Base-by-base conservation (phyloP, 2,888 invertebrate species). In the Amaurobius ferox region DNA sequence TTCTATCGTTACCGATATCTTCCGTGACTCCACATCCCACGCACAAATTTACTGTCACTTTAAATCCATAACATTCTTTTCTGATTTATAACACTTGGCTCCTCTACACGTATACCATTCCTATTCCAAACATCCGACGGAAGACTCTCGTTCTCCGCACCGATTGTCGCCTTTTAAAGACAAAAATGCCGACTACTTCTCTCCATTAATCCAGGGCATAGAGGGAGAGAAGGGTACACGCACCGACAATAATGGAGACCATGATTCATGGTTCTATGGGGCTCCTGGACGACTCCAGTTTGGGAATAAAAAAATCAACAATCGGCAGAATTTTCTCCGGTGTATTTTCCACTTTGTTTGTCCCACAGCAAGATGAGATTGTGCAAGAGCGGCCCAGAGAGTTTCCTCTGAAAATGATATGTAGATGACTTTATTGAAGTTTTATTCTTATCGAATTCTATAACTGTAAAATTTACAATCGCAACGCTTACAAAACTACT, bases 251-350 rank as follows among this genome's bases (percentile, higher is more conserved):
- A 55, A 55, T 55, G 16, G 55, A 55, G 23, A 39, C 32, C 44
- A 64, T 83, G 83, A 77, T 83, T 76, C 83, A 83, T 83, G 76
- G 35, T 3, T 48, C 23, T 73, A 83, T 83, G 76, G 76, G 83
- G 76, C 28, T 39, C 55, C 76, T 77, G 70, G 83, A 76, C 70
- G 81, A 81, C 74, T 64, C 29, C 11, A 61, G 40, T 23, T n/a
- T 19, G 32, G 19, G 40, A 29, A 40, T n/a, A 80, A 80, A 74
- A 81, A 73, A 19, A 29, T 13, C 30, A 32, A 39, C 48, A 73
- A 23, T 55, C 55, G 11, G 55, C 2, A 55, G 55, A 55, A 23
- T 3, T 55, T 55, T 16, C 55, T 55, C 55, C 55, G 55, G 55
- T 55, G 40, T 39, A 40, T 39, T 19, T 68, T 35, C 68, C 68